These are phyloP conservation scores for Squalus acanthias DNA, from an alignment of 2,797 vertebrate species.

Conservation along the genomic window DNA sequence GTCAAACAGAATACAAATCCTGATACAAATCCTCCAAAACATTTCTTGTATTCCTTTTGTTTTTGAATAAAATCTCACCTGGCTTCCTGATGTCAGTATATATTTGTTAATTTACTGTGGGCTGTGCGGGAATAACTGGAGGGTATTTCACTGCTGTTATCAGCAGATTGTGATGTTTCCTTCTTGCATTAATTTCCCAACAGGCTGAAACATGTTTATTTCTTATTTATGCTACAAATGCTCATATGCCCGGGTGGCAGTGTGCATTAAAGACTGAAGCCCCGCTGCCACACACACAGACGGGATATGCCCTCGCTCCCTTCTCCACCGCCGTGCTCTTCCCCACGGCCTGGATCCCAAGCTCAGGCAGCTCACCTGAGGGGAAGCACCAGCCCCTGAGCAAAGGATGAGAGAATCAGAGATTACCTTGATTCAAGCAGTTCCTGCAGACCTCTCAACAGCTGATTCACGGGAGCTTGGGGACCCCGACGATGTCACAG, in stretches of 20 bases:
- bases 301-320: not conserved
- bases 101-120: conserved; percentile 23
- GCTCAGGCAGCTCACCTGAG: not conserved
- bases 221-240: not conserved
- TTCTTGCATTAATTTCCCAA: conserved; percentile 24
- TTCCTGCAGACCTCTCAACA: not conserved
- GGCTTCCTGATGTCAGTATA: not conserved
- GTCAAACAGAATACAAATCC: not conserved
- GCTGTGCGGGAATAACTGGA: conserved; percentile 3
- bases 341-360: not conserved
- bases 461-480: not conserved
- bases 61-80: not conserved
- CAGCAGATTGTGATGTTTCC: conserved; percentile 14
- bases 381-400: not conserved
- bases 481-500: not conserved
- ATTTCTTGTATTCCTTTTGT: not conserved
- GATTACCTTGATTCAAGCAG: not conserved
- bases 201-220: not conserved
- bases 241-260: not conserved
- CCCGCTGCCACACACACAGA: not conserved
- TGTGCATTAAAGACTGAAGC: not conserved
- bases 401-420: not conserved
- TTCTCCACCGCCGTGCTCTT: not conserved
- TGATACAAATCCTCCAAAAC: not conserved
- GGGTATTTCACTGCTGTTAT: not conserved